Base-by-base conservation (phyloP, 1,140 invertebrate species). In the Orchesella cincta region DNA sequence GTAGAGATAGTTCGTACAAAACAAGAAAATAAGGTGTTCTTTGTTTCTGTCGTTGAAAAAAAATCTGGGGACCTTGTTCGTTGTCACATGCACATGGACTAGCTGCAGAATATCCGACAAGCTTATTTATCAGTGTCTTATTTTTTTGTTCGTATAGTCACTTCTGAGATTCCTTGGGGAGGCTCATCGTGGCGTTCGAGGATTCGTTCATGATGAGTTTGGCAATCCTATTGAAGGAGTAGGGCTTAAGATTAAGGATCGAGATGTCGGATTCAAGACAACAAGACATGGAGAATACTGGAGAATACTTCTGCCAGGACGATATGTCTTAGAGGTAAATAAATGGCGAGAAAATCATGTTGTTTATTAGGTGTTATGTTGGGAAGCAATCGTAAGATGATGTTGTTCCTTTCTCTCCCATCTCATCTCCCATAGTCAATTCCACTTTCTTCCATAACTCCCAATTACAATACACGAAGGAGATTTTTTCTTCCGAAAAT, bases 241-340 rank as follows among this genome's bases (percentile, higher is more conserved):
- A 23, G 90, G 90, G 0, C 85, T 98, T 36, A 93, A 93, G 84
- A 90, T 97, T 1, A 94, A 94, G 86, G 90, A 91, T 0, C 89
- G 94, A 35, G 93, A 96, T 83, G 93, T 96, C 75, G 92, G 92
- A 23, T 96, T 95, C 85, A 91, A 92, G 83, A 94, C 93, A 3
- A 96, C 94, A 0, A 93, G 93, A 85, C 93, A 94, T 81, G 95
- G 95, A n/a, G 94, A 97, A 86, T 97, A 94, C 86, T 96, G 94
- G 94, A 89, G 94, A 78, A 92, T 96, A 39, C 86, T 96, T 5
- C 82, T 95, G 57, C 94, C 94, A 1, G 94, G 94, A 82, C 86
- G 90, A 46, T 95, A 96, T 85, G 92, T 90, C 81, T 84, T 96
- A 29, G 92, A 95, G 88, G 94, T 94, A 86, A 86, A 82, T 81